Base-by-base conservation (phyloP, 2,113 vertebrate species). In the Corydoras sp. region DNA sequence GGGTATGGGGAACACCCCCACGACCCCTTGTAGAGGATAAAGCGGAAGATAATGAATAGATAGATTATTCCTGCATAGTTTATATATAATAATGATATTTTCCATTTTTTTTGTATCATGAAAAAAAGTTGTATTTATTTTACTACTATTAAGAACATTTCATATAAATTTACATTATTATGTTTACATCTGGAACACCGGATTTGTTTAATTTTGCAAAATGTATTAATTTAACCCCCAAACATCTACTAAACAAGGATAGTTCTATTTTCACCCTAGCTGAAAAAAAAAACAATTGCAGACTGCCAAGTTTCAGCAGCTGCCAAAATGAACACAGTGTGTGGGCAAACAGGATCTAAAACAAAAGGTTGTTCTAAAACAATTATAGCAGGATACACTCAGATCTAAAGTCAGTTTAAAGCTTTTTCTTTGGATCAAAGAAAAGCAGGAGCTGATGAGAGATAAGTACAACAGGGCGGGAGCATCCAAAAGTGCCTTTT, bases 361-460 rank as follows among this genome's bases (percentile, higher is more conserved):
- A 77, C 55, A 69, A 77, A 77, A 68, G 64, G 31, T 18, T 13
- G 15, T 58, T 72, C 53, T 72, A 68, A 64, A 70, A 65, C 48
- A 58, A 65, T 55, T 63, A 65, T 7, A 31, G n/a, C 29, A 32
- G 55, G 58, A 12, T 62, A 18, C n/a, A 31, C 11, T 29, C 68
- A 63, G 72, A 62, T 78, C 69, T 59, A 12, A 29, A 68, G 55
- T 78, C 76, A 71, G 68, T 15, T 58, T 35, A 12, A 35, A 14
- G 32, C 43, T 8, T 32, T 62, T 13, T 29, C 11, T 10, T 59
- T 43, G 61, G 62, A 50, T 35, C 24, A 68, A 10, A 68, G 5
- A 9, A 13, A 15, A 31, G 1, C 54, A 30, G 71, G 48, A 78
- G 50, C 64, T 71, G 64, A 50, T 58, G 51, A 12, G 13, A 60